These are phyloP conservation scores for Chondrilla cf. caribensis DNA, from an alignment of 37 sponge, comb jelly and placozoan genomes.

Conservation along the genomic window DNA sequence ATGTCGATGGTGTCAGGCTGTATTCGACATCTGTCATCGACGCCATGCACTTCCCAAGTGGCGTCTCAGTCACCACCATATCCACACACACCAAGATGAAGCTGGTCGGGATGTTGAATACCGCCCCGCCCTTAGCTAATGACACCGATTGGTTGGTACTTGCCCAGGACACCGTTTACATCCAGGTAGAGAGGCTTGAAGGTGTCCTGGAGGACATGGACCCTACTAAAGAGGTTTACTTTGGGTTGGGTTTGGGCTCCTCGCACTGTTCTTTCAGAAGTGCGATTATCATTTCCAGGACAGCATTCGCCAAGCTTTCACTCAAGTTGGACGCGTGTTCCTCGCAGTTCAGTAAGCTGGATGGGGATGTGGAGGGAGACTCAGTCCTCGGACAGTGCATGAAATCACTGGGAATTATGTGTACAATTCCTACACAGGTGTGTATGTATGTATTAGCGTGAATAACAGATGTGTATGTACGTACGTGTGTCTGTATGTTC, in stretches of 20 bases:
- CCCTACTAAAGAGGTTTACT: neutral
- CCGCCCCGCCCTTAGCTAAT: neutral
- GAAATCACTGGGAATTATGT: neutral
- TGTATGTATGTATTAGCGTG: too few species aligned
- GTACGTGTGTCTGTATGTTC: too few species aligned
- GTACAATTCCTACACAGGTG: neutral
- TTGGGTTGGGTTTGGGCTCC: neutral
- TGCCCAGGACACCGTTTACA: neutral
- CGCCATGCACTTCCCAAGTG: neutral
- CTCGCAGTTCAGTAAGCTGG: neutral
- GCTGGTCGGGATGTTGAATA: neutral
- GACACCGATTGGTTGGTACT: neutral
- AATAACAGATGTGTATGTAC: too few species aligned
- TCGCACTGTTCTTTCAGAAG: neutral
- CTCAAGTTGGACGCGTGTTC: neutral
- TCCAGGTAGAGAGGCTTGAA: neutral
- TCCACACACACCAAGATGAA: neutral
- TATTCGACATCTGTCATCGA: neutral
- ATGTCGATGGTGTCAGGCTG: neutral
- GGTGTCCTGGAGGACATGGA: neutral
- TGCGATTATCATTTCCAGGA: neutral
- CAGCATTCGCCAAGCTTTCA: neutral
- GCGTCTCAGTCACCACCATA: neutral
- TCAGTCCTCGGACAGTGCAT: constrained; percentile 1
- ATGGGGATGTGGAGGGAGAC: neutral